Base-by-base conservation (phyloP, 1,140 invertebrate species). In the Physella acuta region DNA sequence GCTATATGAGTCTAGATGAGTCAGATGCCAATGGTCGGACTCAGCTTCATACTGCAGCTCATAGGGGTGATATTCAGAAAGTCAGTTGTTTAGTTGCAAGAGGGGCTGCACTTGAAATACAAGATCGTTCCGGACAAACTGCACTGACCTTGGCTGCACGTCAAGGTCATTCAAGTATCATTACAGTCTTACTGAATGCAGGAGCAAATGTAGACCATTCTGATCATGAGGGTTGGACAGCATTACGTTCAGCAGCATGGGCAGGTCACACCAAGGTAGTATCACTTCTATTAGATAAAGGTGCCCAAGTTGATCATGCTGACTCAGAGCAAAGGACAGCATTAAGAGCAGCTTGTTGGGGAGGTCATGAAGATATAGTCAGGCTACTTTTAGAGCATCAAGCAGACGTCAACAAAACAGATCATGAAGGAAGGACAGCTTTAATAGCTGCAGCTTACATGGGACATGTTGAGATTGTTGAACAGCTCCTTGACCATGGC, bases 321-420 rank as follows among this genome's bases (percentile, higher is more conserved):
- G 93, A 95, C 82, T 90, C 90, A 52, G 93, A 95, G 81, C 92
- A 77, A 52, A 73, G 94, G 72, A 97, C 94, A 1, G 93, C 94
- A 0, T 86, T 97, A n/a, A 92, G 95, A 75, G 94, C 93, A 33
- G 93, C 93, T 0, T 92, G 93, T 49, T 95, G 93, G 92, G 92
- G 92, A 74, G 94, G 94, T 90, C 36, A 97, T 86, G 92, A 93
- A 53, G 94, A 96, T 74, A 95, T 97, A 69, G 94, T 97, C 0
- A 88, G 91, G 70, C 90, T 92, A 76, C 85, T 98, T 8, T 85
- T 97, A 8, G 90, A 93, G 75, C 91, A 91, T 70, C 2, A 51
- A 4, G 94, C 94, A 0, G 88, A 93, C 79, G 92, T 95, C 26
- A 83, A 84, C 72, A 80, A 78, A 68, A 89, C 92, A 0, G 94